Conservation (phyloP, 2,113 vertebrate species). For the Leucopsar rothschildi region DNA sequence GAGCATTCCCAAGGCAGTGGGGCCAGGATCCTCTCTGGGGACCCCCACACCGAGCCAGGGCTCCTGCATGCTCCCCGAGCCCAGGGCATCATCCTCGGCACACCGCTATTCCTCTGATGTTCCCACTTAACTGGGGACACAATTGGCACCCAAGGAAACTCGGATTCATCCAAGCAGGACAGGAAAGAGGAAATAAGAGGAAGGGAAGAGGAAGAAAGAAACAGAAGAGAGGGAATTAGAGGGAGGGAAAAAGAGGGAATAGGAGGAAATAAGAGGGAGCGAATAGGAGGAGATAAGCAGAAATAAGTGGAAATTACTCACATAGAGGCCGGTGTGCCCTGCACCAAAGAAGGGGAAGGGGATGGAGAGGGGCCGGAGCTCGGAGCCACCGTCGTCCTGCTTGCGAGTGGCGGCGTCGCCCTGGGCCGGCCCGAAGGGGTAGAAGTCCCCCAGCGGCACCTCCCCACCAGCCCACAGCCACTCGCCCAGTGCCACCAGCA, state of each 20-base stretch:
- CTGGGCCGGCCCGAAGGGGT: conserved; percentile 82
- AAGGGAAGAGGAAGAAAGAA: neutral
- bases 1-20: fast-evolving
- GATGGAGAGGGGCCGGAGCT: conserved; percentile 84
- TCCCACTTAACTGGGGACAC: neutral
- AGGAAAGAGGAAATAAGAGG: neutral
- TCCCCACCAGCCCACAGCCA: conserved; percentile 59
- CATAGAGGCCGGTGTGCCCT: conserved; percentile 90
- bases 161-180: neutral
- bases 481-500: conserved; percentile 63
- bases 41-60: fast-evolving
- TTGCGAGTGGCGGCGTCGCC: conserved; percentile 80
- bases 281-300: neutral
- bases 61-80: fast-evolving
- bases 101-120: neutral
- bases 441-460: conserved; percentile 89
- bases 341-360: conserved; percentile 95
- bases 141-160: neutral
- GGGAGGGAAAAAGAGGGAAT: neutral
- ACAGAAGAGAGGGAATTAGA: neutral
- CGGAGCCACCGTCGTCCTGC: conserved; percentile 96
- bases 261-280: neutral
- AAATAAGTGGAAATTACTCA: conserved; percentile 73
- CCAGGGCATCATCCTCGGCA: neutral
- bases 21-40: neutral